Evolutionary conservation across 2,888 invertebrate species (phyloP).

Genomic region (Chrysodeixis includens): DNA sequence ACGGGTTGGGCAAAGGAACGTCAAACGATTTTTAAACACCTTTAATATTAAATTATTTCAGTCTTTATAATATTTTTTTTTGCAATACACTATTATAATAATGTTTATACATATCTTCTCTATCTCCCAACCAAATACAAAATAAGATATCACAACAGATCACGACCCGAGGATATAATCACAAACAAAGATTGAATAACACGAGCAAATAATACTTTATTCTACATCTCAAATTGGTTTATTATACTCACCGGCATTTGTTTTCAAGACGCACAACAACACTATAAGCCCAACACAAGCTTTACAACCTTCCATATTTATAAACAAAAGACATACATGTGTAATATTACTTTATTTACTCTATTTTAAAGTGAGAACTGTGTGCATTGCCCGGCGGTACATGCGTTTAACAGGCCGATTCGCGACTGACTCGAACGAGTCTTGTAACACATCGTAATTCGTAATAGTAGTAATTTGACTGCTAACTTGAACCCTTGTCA

Average conservation of each 20-base stretch:
- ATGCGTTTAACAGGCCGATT: constrained; percentile 12
- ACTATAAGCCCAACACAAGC: constrained; percentile 11
- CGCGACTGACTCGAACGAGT: constrained; percentile 16
- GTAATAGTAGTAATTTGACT: constrained; percentile 6
- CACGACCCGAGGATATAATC: not conserved
- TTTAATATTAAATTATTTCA: no score
- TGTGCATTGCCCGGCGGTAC: not conserved
- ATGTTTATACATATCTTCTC: no score
- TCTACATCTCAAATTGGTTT: not conserved
- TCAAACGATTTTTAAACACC: no score
- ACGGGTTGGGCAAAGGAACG: no score
- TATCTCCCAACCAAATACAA: no score
- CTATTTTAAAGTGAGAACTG: not conserved
- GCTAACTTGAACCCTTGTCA: constrained; percentile 29
- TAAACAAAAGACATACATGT: not conserved
- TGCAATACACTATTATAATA: no score
- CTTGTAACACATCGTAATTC: no score
- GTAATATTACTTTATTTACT: not conserved
- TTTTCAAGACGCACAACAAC: constrained; percentile 15
- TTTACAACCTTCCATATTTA: constrained; percentile 14
- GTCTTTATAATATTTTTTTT: no score
- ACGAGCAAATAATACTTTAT: no score
- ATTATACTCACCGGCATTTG: constrained; percentile 27
- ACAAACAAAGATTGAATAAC: not conserved
- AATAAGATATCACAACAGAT: not conserved